These are phyloP conservation scores for Chironomus tentans DNA, from an alignment of 2,888 invertebrate genomes.

Conservation along the genomic window DNA sequence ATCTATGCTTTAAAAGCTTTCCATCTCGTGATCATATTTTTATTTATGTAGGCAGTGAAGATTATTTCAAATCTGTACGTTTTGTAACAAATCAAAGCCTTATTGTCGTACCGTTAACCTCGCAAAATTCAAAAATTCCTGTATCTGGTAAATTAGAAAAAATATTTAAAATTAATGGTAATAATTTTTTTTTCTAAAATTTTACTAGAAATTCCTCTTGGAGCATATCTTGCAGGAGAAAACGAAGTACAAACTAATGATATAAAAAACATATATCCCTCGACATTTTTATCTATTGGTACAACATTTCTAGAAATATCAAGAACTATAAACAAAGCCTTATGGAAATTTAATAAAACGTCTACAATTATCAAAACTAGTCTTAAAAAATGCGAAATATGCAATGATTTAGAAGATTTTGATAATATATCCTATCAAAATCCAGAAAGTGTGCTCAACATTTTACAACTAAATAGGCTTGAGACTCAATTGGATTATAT, in stretches of 20 bases:
- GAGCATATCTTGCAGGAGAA: slow-evolving; percentile 37
- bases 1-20: slow-evolving; percentile 41
- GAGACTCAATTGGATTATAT: slow-evolving; percentile 17
- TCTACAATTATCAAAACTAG: not conserved
- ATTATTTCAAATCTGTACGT: slow-evolving; percentile 29
- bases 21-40: slow-evolving; percentile 37
- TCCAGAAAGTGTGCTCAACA: not conserved
- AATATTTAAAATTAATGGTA: too few relatives aligned
- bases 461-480: slow-evolving; percentile 3
- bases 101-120: slow-evolving; percentile 38
- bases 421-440: not conserved
- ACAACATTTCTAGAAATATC: slow-evolving; percentile 37
- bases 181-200: too few relatives aligned
- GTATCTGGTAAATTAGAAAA: slow-evolving; percentile 34
- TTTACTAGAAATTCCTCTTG: slow-evolving; percentile 37
- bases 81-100: slow-evolving; percentile 39
- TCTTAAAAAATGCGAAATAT: slow-evolving; percentile 7
- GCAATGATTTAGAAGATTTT: not conserved
- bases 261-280: slow-evolving; percentile 29
- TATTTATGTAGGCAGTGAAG: slow-evolving; percentile 38
- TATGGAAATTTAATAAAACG: slow-evolving; percentile 31
- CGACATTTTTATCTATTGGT: slow-evolving; percentile 34
- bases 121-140: slow-evolving; percentile 32
- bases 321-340: slow-evolving; percentile 38
- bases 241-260: slow-evolving; percentile 32